Percentiles rank a stretch among this genome's conserved stretches.
phyloP scores from a whole-genome alignment of 2,797 vertebrate species.

The Sebastes taczanowskii region DNA sequence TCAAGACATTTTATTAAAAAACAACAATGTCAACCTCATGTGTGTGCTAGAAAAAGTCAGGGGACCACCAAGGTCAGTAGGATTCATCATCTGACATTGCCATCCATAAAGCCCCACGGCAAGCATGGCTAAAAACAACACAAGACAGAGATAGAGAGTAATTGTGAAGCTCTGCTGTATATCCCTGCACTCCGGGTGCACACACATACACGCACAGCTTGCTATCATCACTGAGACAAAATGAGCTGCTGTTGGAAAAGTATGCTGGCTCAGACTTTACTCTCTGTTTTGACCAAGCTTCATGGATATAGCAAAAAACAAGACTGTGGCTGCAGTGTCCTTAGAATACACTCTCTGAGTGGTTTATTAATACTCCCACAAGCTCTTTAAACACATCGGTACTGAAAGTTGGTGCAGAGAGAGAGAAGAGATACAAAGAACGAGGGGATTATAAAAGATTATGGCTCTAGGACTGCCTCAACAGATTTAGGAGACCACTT shows the following conservation, averaged over 20 bases:
- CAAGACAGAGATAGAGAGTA: neutral
- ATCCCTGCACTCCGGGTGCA: neutral
- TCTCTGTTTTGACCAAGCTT: constrained; percentile 30
- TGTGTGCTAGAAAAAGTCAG: neutral
- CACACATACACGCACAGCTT: neutral
- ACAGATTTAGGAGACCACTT: constrained; percentile 46
- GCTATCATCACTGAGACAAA: neutral
- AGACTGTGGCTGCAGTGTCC: constrained; percentile 40
- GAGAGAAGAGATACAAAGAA: constrained; percentile 35
- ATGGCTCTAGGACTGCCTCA: constrained; percentile 28
- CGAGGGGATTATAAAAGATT: constrained; percentile 55
- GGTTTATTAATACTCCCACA: constrained; percentile 50
- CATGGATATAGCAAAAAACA: constrained; percentile 14
- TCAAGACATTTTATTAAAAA: neutral
- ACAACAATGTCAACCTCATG: neutral
- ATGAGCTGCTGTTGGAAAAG: constrained; percentile 15
- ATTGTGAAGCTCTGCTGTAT: neutral
- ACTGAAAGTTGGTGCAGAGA: constrained; percentile 28
- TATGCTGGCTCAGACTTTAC: neutral
- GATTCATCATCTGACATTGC: neutral
- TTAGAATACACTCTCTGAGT: constrained; percentile 51
- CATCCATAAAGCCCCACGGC: neutral
- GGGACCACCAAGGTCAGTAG: too few relatives aligned
- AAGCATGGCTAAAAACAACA: neutral
- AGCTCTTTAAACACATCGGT: constrained; percentile 31